These are phyloP conservation scores for Heliconius hortense DNA, from an alignment of 2,888 invertebrate genomes.

Conservation along the genomic window DNA sequence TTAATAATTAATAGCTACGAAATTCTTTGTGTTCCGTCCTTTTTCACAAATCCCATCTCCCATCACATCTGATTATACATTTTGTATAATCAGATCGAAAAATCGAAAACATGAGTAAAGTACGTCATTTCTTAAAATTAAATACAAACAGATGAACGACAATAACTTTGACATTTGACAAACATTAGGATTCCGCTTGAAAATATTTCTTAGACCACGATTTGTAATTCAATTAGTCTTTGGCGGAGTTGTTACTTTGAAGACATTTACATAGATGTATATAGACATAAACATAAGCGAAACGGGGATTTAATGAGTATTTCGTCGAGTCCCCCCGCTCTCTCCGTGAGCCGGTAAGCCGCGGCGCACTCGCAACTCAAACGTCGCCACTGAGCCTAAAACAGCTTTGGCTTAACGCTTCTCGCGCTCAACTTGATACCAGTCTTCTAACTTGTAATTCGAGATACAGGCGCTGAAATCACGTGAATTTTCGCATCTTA, in stretches of 20 bases:
- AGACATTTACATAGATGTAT: conserved; percentile 42
- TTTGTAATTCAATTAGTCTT: conserved; percentile 52
- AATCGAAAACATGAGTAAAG: neutral
- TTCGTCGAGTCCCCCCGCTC: conserved; percentile 60
- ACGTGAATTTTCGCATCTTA: conserved; percentile 70
- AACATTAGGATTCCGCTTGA: neutral
- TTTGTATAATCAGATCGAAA: neutral
- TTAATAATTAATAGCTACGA: too few species aligned
- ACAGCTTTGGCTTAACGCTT: conserved; percentile 73
- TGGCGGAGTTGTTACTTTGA: conserved; percentile 47
- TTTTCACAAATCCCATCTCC: neutral
- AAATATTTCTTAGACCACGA: conserved; percentile 37
- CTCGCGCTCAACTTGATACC: conserved; percentile 69
- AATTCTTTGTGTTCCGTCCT: neutral
- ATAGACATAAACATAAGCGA: conserved; percentile 63
- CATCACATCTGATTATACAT: too few species aligned
- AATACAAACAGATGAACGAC: neutral
- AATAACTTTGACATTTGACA: neutral
- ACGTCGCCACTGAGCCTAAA: conserved; percentile 71
- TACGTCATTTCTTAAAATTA: neutral
- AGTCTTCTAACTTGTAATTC: conserved; percentile 76
- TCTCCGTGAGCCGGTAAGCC: conserved; percentile 69
- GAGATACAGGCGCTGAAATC: conserved; percentile 74
- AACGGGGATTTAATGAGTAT: conserved; percentile 71
- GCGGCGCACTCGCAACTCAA: conserved; percentile 70